These are phyloP conservation scores for Ichneumoninae sp. DNA, from an alignment of 2,888 invertebrate genomes.

Conservation along the genomic window DNA sequence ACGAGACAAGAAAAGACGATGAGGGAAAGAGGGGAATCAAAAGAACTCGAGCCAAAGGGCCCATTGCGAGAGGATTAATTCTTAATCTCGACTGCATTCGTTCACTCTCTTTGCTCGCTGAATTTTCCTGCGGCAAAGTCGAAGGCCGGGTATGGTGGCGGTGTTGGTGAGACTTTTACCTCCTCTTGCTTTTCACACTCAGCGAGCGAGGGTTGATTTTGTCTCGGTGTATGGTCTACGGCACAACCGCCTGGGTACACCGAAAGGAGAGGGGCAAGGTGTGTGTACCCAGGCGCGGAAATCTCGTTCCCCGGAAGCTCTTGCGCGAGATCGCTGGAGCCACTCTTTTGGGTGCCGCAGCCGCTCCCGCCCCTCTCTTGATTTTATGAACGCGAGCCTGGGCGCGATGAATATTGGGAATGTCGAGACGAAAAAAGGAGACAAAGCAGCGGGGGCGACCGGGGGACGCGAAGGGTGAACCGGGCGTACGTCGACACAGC, in stretches of 20 bases:
- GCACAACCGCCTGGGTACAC: not conserved
- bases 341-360: slow-evolving; percentile 21
- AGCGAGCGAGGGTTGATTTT: slow-evolving; percentile 1
- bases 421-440: slow-evolving; percentile 65
- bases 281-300: slow-evolving; percentile 40
- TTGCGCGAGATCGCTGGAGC: slow-evolving; percentile 19
- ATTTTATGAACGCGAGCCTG: slow-evolving; percentile 50
- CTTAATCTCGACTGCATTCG: slow-evolving; percentile 13
- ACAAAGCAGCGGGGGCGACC: slow-evolving; percentile 58
- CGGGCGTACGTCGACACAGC: slow-evolving; percentile 5
- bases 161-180: slow-evolving; percentile 1
- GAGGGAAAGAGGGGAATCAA: not conserved
- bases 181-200: slow-evolving; percentile 7
- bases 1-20: not conserved
- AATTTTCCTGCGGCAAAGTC: not conserved
- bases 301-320: slow-evolving; percentile 26
- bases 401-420: slow-evolving; percentile 70
- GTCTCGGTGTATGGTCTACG: slow-evolving; percentile 10
- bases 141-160: not conserved
- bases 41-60: not conserved
- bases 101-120: slow-evolving; percentile 2
- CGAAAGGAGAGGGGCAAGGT: not conserved
- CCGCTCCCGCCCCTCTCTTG: slow-evolving; percentile 9
- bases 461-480: slow-evolving; percentile 12
- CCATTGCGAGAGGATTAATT: not conserved